phyloP scores from a whole-genome alignment of 2,113 vertebrate genomes.

The Saccopteryx bilineata region DNA sequence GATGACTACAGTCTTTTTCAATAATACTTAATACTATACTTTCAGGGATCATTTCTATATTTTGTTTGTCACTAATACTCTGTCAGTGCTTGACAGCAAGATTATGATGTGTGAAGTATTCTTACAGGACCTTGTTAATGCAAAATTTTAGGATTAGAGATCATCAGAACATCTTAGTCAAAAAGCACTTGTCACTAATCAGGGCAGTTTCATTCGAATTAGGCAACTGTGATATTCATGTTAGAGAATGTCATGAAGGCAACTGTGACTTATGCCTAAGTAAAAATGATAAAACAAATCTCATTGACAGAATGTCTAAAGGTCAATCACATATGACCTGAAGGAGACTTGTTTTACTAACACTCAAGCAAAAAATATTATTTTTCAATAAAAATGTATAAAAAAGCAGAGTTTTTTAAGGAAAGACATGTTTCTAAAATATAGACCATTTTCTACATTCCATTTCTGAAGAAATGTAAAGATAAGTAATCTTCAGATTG shows the following conservation, averaged over 20 bases:
- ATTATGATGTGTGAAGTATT: background rate
- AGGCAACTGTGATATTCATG: constrained; percentile 65
- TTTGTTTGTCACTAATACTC: background rate
- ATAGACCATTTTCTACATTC: background rate
- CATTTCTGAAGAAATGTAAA: constrained; percentile 47
- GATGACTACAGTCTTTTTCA: background rate
- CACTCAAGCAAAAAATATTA: background rate
- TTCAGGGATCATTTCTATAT: too few relatives aligned
- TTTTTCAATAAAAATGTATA: background rate
- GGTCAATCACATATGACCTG: background rate
- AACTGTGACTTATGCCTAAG: background rate
- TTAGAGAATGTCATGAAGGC: constrained; percentile 1
- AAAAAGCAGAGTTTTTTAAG: constrained; percentile 17
- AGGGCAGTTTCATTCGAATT: constrained; percentile 62
- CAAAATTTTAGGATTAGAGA: constrained; percentile 56
- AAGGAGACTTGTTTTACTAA: background rate
- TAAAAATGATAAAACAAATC: background rate
- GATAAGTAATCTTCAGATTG: constrained; percentile 28
- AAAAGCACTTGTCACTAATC: constrained; percentile 78
- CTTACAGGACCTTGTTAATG: constrained; percentile 35
- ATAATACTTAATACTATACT: background rate
- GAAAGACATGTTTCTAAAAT: background rate
- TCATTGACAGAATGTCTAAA: background rate
- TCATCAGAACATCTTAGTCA: constrained; percentile 77
- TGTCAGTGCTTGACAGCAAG: background rate